phyloP scores from a whole-genome alignment of 1,140 invertebrate species.

The Tenebrio molitor region DNA sequence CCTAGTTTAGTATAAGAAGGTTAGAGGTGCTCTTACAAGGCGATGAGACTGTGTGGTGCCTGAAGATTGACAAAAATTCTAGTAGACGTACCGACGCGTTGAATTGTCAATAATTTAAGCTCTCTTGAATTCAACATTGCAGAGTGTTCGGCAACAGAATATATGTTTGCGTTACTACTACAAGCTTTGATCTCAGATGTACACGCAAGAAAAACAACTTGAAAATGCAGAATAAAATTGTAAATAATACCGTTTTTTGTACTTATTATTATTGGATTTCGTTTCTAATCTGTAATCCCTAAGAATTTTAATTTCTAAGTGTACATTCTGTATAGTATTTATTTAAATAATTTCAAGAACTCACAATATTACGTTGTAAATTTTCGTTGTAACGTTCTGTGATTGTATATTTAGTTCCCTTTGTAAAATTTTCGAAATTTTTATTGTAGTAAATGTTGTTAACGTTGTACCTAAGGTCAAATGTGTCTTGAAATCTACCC shows the following conservation, averaged over 20 bases:
- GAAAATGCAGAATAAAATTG: slow-evolving; percentile 50
- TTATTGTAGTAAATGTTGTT: slow-evolving; percentile 54
- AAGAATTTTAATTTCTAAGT: slow-evolving; percentile 46
- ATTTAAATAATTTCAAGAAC: slow-evolving; percentile 61
- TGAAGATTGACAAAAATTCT: slow-evolving; percentile 54
- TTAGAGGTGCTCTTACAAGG: slow-evolving; percentile 54
- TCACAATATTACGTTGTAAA: slow-evolving; percentile 48
- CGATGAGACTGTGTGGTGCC: slow-evolving; percentile 64
- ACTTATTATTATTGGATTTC: slow-evolving; percentile 42
- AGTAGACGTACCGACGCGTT: slow-evolving; percentile 21
- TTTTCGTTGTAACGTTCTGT: slow-evolving; percentile 48
- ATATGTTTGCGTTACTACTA: slow-evolving; percentile 36
- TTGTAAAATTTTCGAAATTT: slow-evolving; percentile 62
- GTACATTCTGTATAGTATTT: slow-evolving; percentile 66
- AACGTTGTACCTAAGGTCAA: slow-evolving; percentile 61
- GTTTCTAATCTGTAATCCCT: slow-evolving; percentile 47
- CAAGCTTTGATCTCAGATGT: slow-evolving; percentile 60
- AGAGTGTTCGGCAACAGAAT: slow-evolving; percentile 44
- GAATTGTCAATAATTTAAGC: slow-evolving; percentile 56
- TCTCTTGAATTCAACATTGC: slow-evolving; percentile 54
- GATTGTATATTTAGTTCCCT: slow-evolving; percentile 42
- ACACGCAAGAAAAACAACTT: slow-evolving; percentile 51
- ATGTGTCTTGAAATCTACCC: slow-evolving; percentile 60
- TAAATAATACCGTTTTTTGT: slow-evolving; percentile 51
- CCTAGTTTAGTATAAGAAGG: slow-evolving; percentile 40